Evolutionary conservation across 1,140 invertebrate genomes (phyloP).

Genomic region (Drosophila simulans): DNA sequence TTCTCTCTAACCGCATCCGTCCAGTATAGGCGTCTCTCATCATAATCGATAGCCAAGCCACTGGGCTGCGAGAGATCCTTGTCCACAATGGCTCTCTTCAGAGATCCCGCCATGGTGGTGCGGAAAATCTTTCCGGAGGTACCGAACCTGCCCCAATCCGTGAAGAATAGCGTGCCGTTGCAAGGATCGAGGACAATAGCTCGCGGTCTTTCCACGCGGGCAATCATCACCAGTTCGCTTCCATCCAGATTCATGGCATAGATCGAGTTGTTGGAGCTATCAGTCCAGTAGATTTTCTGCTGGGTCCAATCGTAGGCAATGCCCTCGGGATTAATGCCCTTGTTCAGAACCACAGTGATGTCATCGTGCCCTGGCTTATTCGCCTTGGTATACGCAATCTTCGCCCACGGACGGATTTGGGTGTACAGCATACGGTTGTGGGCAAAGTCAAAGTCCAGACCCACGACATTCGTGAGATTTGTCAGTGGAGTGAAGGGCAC

Average conservation of each 20-base stretch:
- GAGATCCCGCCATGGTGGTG: conserved; percentile 98
- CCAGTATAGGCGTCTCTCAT: conserved; percentile 98
- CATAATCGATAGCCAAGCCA: conserved; percentile 98
- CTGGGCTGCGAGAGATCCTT: conserved; percentile 97
- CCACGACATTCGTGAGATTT: conserved; percentile 98
- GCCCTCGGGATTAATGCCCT: conserved; percentile 96
- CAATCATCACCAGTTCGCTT: conserved; percentile 95
- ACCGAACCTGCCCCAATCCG: conserved; percentile 96
- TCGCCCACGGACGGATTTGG: conserved; percentile 95
- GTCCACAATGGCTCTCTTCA: conserved; percentile 95
- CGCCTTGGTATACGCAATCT: conserved; percentile 92
- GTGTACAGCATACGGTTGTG: conserved; percentile 95
- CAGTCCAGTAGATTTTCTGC: conserved; percentile 98
- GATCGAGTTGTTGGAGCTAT: conserved; percentile 96
- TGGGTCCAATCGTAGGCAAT: conserved; percentile 99
- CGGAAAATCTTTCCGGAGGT: conserved; percentile 97
- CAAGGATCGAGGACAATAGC: conserved; percentile 99
- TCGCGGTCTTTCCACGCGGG: conserved; percentile 95
- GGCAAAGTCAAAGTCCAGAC: conserved; percentile 97
- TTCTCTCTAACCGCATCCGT: conserved; percentile 98
- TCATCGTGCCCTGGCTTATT: conserved; percentile 87
- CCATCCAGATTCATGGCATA: conserved; percentile 97
- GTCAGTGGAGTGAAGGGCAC: conserved; percentile 94
- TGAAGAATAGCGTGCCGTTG: conserved; percentile 96
- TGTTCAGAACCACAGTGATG: conserved; percentile 91